Evolutionary conservation across 2,113 vertebrate genomes (phyloP).

Genomic region (Neodontobutis hainanensis): DNA sequence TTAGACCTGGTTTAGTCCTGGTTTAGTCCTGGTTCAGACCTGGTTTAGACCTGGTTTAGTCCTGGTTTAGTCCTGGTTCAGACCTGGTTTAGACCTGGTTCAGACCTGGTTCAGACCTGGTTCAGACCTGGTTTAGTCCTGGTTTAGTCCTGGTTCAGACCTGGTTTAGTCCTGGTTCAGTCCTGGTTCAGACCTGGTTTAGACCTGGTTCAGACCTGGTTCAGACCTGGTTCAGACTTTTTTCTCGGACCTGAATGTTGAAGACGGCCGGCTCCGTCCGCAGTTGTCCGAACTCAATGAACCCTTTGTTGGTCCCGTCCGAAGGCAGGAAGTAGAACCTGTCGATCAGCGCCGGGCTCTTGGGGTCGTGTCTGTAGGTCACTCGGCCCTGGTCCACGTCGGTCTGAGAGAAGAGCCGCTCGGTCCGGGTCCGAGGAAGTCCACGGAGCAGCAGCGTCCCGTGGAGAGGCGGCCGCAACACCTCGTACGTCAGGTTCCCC

Average conservation of each 20-base stretch:
- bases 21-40: no score
- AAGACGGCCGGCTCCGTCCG: constrained; percentile 69
- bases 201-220: no score
- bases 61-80: no score
- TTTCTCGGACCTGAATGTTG: constrained; percentile 70
- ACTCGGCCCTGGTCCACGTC: constrained; percentile 72
- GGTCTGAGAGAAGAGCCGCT: constrained; percentile 54
- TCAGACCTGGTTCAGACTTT: no score
- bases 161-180: no score
- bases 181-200: no score
- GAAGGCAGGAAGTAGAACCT: constrained; percentile 73
- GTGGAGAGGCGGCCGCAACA: constrained; percentile 65
- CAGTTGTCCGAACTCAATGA: constrained; percentile 76
- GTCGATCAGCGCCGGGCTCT: constrained; percentile 51
- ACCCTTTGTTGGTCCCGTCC: constrained; percentile 70
- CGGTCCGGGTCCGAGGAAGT: constrained; percentile 15
- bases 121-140: no score
- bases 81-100: no score
- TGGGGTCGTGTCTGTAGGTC: constrained; percentile 65
- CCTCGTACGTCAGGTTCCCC: constrained; percentile 60
- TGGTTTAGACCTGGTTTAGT: no score
- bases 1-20: no score
- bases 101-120: no score
- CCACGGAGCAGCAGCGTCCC: constrained; percentile 72
- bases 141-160: no score